Conservation (phyloP, 1,140 invertebrate genomes). For the Babylonia areolata region DNA sequence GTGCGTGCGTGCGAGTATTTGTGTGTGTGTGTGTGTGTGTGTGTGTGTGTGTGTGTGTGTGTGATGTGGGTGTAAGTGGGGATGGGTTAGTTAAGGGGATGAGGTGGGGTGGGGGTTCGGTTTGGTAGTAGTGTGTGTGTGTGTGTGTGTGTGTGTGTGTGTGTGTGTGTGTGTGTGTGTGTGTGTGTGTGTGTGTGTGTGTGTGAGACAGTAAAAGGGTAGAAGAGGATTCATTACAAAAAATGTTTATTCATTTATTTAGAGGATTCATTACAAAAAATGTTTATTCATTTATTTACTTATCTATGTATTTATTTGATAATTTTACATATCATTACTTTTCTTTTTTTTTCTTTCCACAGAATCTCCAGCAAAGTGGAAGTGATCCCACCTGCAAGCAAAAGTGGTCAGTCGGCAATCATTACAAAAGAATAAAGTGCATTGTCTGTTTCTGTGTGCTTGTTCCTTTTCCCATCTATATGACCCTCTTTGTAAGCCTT, state of each 20-base stretch:
- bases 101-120: no score
- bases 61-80: background rate
- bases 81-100: no score
- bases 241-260: background rate
- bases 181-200: background rate
- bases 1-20: background rate
- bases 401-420: background rate
- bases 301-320: no score
- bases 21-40: background rate
- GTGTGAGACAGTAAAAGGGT: background rate
- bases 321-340: no score
- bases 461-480: no score
- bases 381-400: slow-evolving; percentile 38
- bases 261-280: background rate
- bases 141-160: background rate
- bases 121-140: no score
- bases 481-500: no score
- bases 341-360: background rate
- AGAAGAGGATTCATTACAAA: background rate
- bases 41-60: slow-evolving; percentile 5
- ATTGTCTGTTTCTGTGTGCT: no score
- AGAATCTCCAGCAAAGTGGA: slow-evolving; percentile 49
- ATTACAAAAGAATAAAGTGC: no score
- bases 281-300: background rate
- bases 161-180: background rate